A percentile compares a stretch with the other conserved stretches of the same genome.
These are phyloP conservation scores for Mallotus villosus DNA, from an alignment of 2,797 vertebrate genomes.

Conservation along the genomic window DNA sequence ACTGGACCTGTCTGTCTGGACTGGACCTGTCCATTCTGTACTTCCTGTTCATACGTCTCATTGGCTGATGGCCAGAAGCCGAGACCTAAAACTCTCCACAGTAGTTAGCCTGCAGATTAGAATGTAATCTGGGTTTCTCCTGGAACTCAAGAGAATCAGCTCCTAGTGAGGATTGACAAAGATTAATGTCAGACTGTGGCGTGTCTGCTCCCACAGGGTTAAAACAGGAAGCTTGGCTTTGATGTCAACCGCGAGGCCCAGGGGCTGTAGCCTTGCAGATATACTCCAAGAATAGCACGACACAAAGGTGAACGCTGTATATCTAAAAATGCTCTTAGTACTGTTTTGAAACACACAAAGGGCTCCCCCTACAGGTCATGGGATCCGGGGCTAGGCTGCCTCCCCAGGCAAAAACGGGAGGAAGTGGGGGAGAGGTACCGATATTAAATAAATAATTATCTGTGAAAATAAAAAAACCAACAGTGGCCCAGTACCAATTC, in stretches of 20 bases:
- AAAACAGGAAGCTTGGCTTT: slow-evolving; percentile 31
- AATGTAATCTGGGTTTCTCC: slow-evolving; percentile 55
- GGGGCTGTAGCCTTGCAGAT: slow-evolving; percentile 29
- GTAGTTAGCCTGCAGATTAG: slow-evolving; percentile 53
- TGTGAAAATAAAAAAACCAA: too few species aligned
- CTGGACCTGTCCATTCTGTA: too few species aligned
- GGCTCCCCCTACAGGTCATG: slow-evolving; percentile 69
- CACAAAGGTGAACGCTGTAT: slow-evolving; percentile 24
- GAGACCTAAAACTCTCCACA: neutral
- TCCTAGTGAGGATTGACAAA: slow-evolving; percentile 56
- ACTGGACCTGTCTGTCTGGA: too few species aligned
- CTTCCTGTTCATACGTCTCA: too few species aligned
- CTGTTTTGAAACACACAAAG: slow-evolving; percentile 42
- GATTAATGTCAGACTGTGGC: slow-evolving; percentile 59
- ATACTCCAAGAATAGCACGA: slow-evolving; percentile 28
- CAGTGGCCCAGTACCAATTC: too few species aligned
- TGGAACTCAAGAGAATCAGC: slow-evolving; percentile 56
- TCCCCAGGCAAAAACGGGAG: slow-evolving; percentile 16
- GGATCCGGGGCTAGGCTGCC: slow-evolving; percentile 9
- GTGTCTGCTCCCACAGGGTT: slow-evolving; percentile 41
- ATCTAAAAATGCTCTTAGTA: neutral
- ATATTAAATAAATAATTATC: too few species aligned
- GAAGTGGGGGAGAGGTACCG: too few species aligned
- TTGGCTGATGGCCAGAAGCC: neutral
- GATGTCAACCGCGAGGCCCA: slow-evolving; percentile 32